Conservation (phyloP, 2,113 vertebrate species). For the Thamnophis sirtalis region DNA sequence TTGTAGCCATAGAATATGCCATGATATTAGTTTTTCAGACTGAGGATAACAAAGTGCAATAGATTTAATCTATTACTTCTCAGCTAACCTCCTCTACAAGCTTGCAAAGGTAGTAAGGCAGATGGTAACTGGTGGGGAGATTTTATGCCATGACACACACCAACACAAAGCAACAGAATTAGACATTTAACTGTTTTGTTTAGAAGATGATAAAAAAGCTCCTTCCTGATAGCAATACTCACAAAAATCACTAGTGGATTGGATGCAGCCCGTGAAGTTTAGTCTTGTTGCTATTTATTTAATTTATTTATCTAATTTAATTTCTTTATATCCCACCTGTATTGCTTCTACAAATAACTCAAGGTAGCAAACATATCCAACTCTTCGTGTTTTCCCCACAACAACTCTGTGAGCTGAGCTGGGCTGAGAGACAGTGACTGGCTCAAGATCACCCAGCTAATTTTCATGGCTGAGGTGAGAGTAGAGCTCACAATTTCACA, state of each 20-base stretch:
- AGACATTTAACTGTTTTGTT: not conserved
- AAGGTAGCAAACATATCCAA: not conserved
- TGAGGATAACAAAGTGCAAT: not conserved
- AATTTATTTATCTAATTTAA: not conserved
- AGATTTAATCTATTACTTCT: not conserved
- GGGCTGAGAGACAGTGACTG: not conserved
- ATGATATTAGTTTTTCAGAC: not conserved
- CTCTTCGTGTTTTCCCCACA: not conserved
- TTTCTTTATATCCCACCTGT: not conserved
- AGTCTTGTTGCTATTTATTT: not conserved
- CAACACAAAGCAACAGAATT: not conserved
- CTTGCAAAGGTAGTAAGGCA: not conserved
- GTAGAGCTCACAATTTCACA: not conserved
- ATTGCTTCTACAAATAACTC: not conserved
- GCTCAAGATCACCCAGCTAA: not conserved
- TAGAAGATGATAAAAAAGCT: not conserved
- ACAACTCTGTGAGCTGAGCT: not conserved
- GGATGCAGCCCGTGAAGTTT: not conserved
- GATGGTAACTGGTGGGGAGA: not conserved
- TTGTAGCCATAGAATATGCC: not conserved
- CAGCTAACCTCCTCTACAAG: not conserved
- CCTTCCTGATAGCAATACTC: not conserved
- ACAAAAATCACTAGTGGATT: not conserved
- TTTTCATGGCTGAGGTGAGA: not conserved
- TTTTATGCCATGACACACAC: not conserved